Conservation (phyloP, 1,140 invertebrate genomes). For the Camponotus vicinus region DNA sequence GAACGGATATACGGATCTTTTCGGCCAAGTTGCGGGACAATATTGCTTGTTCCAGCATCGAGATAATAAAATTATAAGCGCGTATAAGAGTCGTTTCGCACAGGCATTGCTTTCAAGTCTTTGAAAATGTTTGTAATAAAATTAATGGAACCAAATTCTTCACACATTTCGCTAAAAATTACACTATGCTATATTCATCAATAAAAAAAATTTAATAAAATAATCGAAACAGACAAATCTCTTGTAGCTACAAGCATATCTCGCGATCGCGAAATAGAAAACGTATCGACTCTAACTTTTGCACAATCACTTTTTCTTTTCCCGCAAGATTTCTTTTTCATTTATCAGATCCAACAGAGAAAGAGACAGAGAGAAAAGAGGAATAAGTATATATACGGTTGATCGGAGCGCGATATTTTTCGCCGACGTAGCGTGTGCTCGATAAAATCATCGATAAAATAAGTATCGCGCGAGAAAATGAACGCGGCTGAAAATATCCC, state of each 20-base stretch:
- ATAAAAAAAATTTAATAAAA: background rate
- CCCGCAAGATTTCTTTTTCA: background rate
- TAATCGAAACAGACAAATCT: background rate
- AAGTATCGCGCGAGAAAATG: background rate
- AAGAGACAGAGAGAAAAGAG: no score
- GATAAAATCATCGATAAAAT: background rate
- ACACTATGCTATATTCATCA: background rate
- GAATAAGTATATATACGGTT: background rate
- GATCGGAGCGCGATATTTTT: background rate
- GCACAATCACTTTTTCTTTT: background rate
- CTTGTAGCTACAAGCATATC: no score
- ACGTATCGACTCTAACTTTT: no score
- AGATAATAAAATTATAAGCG: background rate
- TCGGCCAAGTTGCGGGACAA: background rate
- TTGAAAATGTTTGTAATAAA: background rate
- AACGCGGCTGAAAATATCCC: slow-evolving; percentile 20
- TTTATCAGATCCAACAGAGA: background rate
- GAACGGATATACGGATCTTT: background rate
- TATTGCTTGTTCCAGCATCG: background rate
- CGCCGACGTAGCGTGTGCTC: no score
- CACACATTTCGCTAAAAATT: no score
- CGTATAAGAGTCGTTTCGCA: background rate
- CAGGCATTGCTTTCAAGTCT: background rate
- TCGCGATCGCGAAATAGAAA: no score
- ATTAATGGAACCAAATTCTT: background rate